Evolutionary conservation across 2,888 invertebrate genomes (phyloP), one percentile per base, ranked within the genome.

Genomic region (Plagodis pulveraria): DNA sequence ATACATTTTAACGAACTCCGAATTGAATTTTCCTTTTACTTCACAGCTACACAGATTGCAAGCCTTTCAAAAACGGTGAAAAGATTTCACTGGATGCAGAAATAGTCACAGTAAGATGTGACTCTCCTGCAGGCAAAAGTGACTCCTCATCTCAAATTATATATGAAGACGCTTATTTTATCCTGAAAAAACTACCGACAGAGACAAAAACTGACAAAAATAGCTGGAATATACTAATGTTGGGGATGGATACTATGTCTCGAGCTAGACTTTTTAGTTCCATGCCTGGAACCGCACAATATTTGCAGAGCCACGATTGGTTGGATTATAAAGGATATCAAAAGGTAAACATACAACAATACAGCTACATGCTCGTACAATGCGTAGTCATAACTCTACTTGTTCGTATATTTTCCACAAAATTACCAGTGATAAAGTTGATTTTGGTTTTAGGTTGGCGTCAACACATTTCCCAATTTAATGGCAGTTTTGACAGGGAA

Each of bases 401-500:
- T 22, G 4, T 22, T 22, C 22, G 4, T 2, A 22, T 22, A 4
- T 22, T 22, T 22, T 22, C 22, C 2, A 22, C 4, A 2, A 22
- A 22, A 4, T 22, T 1, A 1, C 22, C 22, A 22, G 22, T 22
- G 22, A 2, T 22, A 22, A 22, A 22, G 4, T 22, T 2, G 0
- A 12, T 41, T 56, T 45, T 61, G 46, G 48, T 77, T 82, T 66
- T 76, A 96, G 94, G 94, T 96, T 58, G 97, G 95, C 6, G 97
- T 97, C 77, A 98, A 98, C 75, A 98, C 98, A 0, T 97, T 96
- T 81, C 97, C 98, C 0, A 98, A 98, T 83, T 83, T 98, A 46
- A 95, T 97, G 93, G 96, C 97, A 0, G 87, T 97, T 46, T 86
- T 96, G 32, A 95, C 96, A 0, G 98, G 98, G 0, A 92, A 93